phyloP scores from a whole-genome alignment of 2,113 vertebrate species.

The Eidolon helvum region DNA sequence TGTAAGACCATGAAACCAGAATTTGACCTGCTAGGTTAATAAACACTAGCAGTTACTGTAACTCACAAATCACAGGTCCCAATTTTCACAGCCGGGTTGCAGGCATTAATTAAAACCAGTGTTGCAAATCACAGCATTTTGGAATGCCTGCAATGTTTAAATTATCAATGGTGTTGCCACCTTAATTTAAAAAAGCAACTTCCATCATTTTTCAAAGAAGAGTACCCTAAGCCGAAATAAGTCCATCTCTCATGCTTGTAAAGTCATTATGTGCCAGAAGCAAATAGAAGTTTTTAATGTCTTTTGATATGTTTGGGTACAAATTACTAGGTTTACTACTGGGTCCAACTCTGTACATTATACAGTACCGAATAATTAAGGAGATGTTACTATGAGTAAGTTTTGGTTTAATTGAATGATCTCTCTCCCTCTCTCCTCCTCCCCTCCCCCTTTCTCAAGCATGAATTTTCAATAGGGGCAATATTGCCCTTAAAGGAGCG shows the following conservation, averaged over 20 bases:
- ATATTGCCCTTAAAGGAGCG: not conserved
- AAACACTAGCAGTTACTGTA: constrained; percentile 75
- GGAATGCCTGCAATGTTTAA: constrained; percentile 70
- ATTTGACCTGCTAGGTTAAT: constrained; percentile 78
- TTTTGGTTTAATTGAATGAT: not conserved
- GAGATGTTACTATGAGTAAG: not conserved
- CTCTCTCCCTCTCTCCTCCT: not conserved
- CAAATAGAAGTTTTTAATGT: constrained; percentile 60
- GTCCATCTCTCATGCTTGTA: not conserved
- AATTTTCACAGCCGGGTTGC: constrained; percentile 69
- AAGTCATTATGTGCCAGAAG: constrained; percentile 28
- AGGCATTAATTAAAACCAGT: constrained; percentile 75
- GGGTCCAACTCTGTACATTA: not conserved
- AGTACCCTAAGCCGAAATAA: not conserved
- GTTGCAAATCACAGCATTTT: constrained; percentile 74
- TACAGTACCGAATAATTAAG: not conserved
- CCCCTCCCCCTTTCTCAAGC: not conserved
- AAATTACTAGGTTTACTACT: not conserved
- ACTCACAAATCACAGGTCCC: constrained; percentile 78
- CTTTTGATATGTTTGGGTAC: not conserved
- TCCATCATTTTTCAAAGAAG: constrained; percentile 67
- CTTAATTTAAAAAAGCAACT: constrained; percentile 73
- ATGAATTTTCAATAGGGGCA: not conserved
- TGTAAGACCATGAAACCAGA: constrained; percentile 56
- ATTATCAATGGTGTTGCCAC: constrained; percentile 72